Base-by-base conservation (phyloP, 2,888 invertebrate genomes). In the Tenthredo livida region DNA sequence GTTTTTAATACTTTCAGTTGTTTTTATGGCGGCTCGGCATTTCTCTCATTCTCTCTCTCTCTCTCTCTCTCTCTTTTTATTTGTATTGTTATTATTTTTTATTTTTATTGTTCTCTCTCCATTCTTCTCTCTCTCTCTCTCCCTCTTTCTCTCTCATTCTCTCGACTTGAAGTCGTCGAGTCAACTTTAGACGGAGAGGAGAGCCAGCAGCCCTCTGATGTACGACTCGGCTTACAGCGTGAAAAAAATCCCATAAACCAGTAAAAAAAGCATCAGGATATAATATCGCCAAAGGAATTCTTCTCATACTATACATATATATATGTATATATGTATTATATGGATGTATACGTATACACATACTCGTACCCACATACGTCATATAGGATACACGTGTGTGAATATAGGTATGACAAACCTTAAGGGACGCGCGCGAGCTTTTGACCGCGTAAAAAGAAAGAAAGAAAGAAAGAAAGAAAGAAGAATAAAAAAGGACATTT, bases 201-300 rank as follows among this genome's bases (percentile, higher is more conserved):
- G 87, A 87, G 87, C 87, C 91, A 90, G 89, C 91, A 90, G 89
- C 88, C 89, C 77, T 77, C 92, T 92, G 92, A 92, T 92, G 92
- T 92, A 93, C 92, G 92, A 92, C 93, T 92, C 88, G 91, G 89
- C 90, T 89, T 90, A 91, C 77, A 50, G 77, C 88, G 92, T 92
- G 92, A 93, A 93, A 93, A 93, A 93, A 93, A 93, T 92, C 91
- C 91, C 93, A 92, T 93, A 93, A 93, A 93, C 91, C 92, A 91
- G 92, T 92, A 92, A 93, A 92, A 80, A 93, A 93, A 91, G 90
- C 91, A 91, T 89, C 88, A 89, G 90, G 91, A 88, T 89, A 89
- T 89, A 89, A 90, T 90, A 91, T 91, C 90, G 91, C 89, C 89
- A 89, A 90, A 92, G 92, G 92, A 93, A 93, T 93, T 92, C 90